Evolutionary conservation across 2,888 invertebrate genomes (phyloP).

Genomic region (Lissonota sp.): DNA sequence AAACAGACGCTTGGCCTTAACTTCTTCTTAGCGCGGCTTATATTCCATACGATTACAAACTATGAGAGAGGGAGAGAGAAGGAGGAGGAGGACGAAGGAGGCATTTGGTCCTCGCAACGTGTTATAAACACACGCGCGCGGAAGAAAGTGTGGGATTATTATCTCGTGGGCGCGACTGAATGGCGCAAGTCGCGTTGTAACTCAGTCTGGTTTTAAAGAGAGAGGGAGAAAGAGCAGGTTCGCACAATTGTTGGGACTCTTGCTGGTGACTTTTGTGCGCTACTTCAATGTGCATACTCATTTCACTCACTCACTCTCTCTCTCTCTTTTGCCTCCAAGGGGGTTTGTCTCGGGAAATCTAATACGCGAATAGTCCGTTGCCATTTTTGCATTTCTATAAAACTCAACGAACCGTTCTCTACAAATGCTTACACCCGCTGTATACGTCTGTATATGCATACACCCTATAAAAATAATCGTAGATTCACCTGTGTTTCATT

Average conservation of each 20-base stretch:
- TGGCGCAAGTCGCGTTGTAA: conserved; percentile 70
- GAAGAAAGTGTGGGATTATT: conserved; percentile 58
- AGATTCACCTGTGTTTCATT: conserved; percentile 62
- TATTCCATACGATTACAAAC: conserved; percentile 79
- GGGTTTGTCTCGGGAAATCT: conserved; percentile 44
- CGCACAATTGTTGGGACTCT: conserved; percentile 59
- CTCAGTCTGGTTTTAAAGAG: conserved; percentile 62
- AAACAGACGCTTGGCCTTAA: conserved; percentile 73
- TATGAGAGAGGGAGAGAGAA: conserved; percentile 50
- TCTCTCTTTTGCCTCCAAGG: conserved; percentile 13
- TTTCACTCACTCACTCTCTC: not conserved
- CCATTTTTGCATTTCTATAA: conserved; percentile 62
- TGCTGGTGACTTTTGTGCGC: conserved; percentile 59
- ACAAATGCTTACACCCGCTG: conserved; percentile 13
- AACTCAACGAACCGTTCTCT: conserved; percentile 56
- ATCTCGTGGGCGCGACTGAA: conserved; percentile 67
- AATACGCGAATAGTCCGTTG: conserved; percentile 38
- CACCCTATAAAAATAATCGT: conserved; percentile 54
- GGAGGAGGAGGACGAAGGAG: not conserved
- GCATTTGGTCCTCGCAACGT: conserved; percentile 65
- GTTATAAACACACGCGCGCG: conserved; percentile 59
- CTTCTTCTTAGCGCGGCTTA: conserved; percentile 78
- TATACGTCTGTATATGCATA: not conserved
- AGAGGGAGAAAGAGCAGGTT: not conserved
- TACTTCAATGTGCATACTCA: conserved; percentile 45